These are phyloP conservation scores for Haliclystus octoradiatus DNA, from an alignment of 30 jellyfish, hydroid and myxozoan genomes.

Conservation along the genomic window DNA sequence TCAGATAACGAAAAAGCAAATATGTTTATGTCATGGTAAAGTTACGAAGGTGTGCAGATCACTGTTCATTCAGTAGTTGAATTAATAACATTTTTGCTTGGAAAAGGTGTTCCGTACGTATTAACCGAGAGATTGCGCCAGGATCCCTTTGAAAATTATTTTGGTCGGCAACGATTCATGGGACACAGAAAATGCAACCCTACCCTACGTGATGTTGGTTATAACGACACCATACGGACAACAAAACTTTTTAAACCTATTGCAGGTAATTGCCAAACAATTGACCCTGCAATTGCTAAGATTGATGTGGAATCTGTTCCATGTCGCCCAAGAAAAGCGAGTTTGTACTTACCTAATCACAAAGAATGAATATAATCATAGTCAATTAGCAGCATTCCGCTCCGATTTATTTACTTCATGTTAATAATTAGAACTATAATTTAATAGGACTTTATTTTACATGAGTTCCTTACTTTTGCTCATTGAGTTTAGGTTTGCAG, in stretches of 20 bases:
- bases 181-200: constrained; percentile 40
- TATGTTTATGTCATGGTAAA: constrained; percentile 6
- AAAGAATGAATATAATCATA: too few species aligned
- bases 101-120: constrained; percentile 11
- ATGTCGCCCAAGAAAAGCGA: not conserved
- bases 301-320: not conserved
- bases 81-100: constrained; percentile 3
- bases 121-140: constrained; percentile 8
- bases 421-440: too few species aligned
- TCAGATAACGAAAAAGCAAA: constrained; percentile 1
- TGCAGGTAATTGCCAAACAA: not conserved
- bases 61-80: constrained; percentile 7
- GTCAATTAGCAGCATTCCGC: too few species aligned
- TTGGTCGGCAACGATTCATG: constrained; percentile 25
- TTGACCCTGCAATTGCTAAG: not conserved
- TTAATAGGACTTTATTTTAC: too few species aligned
- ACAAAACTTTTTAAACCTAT: not conserved
- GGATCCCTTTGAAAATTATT: constrained; percentile 16
- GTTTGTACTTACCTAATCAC: too few species aligned
- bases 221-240: constrained; percentile 1
- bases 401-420: too few species aligned
- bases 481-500: too few species aligned
- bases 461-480: too few species aligned
- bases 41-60: constrained; percentile 15
- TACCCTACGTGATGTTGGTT: constrained; percentile 11